Conservation (phyloP, 2,888 invertebrate genomes). For the Colletes collaris region DNA sequence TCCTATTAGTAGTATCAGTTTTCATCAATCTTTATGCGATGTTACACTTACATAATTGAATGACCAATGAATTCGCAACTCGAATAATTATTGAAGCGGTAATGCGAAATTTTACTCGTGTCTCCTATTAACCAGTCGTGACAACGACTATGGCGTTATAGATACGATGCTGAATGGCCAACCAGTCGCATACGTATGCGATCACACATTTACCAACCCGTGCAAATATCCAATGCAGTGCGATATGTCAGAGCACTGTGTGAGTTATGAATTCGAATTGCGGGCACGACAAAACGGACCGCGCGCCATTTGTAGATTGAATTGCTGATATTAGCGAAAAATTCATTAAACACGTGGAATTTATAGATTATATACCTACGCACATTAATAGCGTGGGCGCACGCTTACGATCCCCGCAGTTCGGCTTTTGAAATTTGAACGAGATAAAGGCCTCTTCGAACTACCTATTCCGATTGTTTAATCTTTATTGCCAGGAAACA, state of each 20-base stretch:
- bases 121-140: slow-evolving; percentile 21
- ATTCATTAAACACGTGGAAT: slow-evolving; percentile 73
- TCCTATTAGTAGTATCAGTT: not conserved
- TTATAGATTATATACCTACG: slow-evolving; percentile 67
- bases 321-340: slow-evolving; percentile 74
- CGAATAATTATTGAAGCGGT: not conserved
- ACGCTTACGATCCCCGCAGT: slow-evolving; percentile 23
- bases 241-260: slow-evolving; percentile 73
- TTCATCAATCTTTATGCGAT: not conserved
- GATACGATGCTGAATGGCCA: slow-evolving; percentile 31
- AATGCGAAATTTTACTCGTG: slow-evolving; percentile 14
- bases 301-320: slow-evolving; percentile 70
- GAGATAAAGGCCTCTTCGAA: slow-evolving; percentile 64
- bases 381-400: slow-evolving; percentile 51
- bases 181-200: slow-evolving; percentile 24
- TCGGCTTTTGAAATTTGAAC: slow-evolving; percentile 62
- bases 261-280: slow-evolving; percentile 73
- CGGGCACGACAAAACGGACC: slow-evolving; percentile 58
- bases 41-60: not conserved
- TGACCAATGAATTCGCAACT: slow-evolving; percentile 2
- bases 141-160: slow-evolving; percentile 38
- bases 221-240: slow-evolving; percentile 64
- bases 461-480: slow-evolving; percentile 67
- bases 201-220: slow-evolving; percentile 36
- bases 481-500: slow-evolving; percentile 66